Conservation (phyloP, 53 echinoderm and acorn worm species). For the Henricia sp. region DNA sequence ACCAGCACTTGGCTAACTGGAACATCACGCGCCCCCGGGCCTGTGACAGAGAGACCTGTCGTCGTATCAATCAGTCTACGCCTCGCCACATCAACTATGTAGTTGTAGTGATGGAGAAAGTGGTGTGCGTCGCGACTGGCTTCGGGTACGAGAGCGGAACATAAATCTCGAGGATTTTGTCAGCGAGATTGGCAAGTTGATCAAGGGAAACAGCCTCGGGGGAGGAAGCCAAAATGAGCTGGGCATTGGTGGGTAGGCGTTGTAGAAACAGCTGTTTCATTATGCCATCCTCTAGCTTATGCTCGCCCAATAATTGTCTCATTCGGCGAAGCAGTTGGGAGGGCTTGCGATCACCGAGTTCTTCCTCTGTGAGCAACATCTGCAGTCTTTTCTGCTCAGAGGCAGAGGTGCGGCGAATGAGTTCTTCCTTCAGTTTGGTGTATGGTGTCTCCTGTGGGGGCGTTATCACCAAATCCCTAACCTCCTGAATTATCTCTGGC, state of each 20-base stretch:
- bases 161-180: slow-evolving; percentile 20
- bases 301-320: slow-evolving; percentile 20
- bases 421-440: neutral
- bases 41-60: neutral
- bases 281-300: neutral
- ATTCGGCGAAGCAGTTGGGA: no score
- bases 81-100: no score
- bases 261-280: slow-evolving; percentile 29
- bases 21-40: neutral
- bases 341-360: no score
- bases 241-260: slow-evolving; percentile 18
- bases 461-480: neutral
- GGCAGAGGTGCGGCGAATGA: slow-evolving; percentile 24
- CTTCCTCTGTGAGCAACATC: slow-evolving; percentile 14
- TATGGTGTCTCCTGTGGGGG: neutral
- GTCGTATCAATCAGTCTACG: slow-evolving; percentile 15
- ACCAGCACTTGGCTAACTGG: neutral
- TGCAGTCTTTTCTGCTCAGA: slow-evolving; percentile 20
- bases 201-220: neutral
- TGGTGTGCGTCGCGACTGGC: no score
- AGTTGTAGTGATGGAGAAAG: no score
- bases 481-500: slow-evolving; percentile 9
- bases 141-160: no score
- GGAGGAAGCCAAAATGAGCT: slow-evolving; percentile 26
- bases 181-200: slow-evolving; percentile 2